Evolutionary conservation across 2,113 vertebrate genomes (phyloP).

Genomic region (Cinclus mexicanus): DNA sequence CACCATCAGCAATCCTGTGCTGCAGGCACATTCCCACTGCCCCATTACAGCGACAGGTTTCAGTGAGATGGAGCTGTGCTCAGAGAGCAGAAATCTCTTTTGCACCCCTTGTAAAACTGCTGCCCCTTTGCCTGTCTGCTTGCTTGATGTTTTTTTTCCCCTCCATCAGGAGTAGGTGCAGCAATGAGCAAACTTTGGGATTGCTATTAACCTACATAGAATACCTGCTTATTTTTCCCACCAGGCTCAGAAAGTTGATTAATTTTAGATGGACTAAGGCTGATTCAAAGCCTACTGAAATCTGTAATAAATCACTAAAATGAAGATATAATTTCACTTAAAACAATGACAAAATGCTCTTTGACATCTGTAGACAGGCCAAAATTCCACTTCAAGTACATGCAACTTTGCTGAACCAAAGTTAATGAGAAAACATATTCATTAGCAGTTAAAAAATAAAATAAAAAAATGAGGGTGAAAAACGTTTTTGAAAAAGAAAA

Average conservation of each 20-base stretch:
- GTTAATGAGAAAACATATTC: neutral
- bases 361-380: neutral
- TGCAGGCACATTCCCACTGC: neutral
- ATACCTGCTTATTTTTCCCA: conserved; percentile 36
- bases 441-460: neutral
- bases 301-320: conserved; percentile 36
- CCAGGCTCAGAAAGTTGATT: conserved; percentile 25
- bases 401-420: neutral
- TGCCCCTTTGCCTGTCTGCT: neutral
- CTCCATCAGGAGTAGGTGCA: neutral
- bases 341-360: neutral
- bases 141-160: neutral
- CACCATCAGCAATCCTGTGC: neutral
- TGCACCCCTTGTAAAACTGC: neutral
- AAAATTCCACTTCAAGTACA: neutral
- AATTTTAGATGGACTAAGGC: conserved; percentile 26
- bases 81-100: conserved; percentile 4
- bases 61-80: neutral
- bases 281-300: conserved; percentile 5
- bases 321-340: conserved; percentile 29
- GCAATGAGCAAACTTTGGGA: neutral
- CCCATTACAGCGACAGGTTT: neutral
- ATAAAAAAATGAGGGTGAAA: neutral
- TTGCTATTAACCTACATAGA: neutral
- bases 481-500: neutral